Evolutionary conservation across 2,113 vertebrate genomes (phyloP).

Genomic region (Phaethon lepturus): DNA sequence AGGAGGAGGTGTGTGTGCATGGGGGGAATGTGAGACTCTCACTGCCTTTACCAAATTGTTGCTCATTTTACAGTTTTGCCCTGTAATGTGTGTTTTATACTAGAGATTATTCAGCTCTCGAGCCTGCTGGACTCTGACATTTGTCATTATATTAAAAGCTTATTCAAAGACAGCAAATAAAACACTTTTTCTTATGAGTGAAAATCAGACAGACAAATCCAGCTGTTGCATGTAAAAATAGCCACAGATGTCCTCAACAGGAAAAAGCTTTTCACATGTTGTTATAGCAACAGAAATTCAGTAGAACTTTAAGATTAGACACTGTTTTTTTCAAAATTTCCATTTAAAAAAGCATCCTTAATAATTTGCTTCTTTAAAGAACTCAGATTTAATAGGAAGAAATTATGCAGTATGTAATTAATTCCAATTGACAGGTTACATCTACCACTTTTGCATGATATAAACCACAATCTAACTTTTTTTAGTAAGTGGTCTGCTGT

Average conservation of each 20-base stretch:
- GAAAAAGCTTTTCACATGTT: slow-evolving; percentile 76
- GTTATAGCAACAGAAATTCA: slow-evolving; percentile 80
- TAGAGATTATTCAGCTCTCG: slow-evolving; percentile 4
- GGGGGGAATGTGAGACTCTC: neutral
- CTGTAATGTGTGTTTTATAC: neutral
- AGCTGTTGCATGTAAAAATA: slow-evolving; percentile 85
- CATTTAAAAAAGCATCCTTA: slow-evolving; percentile 12
- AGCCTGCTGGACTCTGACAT: slow-evolving; percentile 49
- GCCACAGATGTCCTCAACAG: slow-evolving; percentile 76
- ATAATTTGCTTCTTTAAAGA: neutral
- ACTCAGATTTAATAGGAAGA: neutral
- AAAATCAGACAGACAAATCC: slow-evolving; percentile 77
- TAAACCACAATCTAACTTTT: neutral
- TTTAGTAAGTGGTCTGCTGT: neutral
- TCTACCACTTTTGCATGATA: neutral
- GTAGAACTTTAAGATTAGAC: slow-evolving; percentile 71
- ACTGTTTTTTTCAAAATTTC: slow-evolving; percentile 50
- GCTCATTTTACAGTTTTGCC: neutral
- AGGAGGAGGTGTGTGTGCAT: neutral
- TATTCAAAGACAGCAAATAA: slow-evolving; percentile 57
- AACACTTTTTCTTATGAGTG: slow-evolving; percentile 55
- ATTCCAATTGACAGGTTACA: neutral
- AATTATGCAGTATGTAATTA: neutral
- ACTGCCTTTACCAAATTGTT: neutral
- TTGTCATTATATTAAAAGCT: slow-evolving; percentile 61